Evolutionary conservation across 1,140 invertebrate genomes (phyloP), one percentile per base, ranked within the genome.

Genomic region (Phenacoccus solenopsis): DNA sequence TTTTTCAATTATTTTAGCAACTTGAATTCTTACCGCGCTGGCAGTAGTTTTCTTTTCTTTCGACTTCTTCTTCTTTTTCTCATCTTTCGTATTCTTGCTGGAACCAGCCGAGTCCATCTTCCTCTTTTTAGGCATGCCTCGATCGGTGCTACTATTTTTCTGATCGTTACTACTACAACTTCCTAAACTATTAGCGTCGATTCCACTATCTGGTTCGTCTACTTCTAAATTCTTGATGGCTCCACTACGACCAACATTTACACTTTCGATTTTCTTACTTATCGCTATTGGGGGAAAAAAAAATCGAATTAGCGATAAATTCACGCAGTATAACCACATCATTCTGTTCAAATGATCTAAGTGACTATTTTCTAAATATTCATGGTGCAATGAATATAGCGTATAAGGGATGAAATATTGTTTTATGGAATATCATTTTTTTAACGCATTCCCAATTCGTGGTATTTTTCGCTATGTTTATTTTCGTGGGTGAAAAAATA

Each of bases 131-230:
- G 89, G 79, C 28, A 38, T 70, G 13, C 30, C 38, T 67, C 56
- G 69, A 59, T 72, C 30, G 16, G 49, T 20, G 28, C 27, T 67
- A 68, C 69, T 32, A 69, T 74, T 71, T 73, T 88, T 86, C 0
- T 82, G 85, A 74, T 91, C 89, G 69, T 87, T 88, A 69, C 88
- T 90, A 38, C 88, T 90, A 77, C 89, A 92, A 67, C 90, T 93
- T 1, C 90, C 91, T 81, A 89, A 82, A 74, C 88, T 90, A 79
- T 90, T 90, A 27, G 88, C 88, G 80, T 93, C 90, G 72, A 93
- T 91, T 70, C 90, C 90, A 74, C 90, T 91, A 79, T 93, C 89
- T 57, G 88, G 88, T 78, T 92, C 90, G 76, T 93, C 90, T 74
- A 89, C 87, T 73, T 88, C 85, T 21, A 72, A 64, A 16, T 64